Percentiles rank a stretch among this genome's conserved stretches.
phyloP scores from a whole-genome alignment of 2,888 invertebrate genomes.

The Cantharis nigra region DNA sequence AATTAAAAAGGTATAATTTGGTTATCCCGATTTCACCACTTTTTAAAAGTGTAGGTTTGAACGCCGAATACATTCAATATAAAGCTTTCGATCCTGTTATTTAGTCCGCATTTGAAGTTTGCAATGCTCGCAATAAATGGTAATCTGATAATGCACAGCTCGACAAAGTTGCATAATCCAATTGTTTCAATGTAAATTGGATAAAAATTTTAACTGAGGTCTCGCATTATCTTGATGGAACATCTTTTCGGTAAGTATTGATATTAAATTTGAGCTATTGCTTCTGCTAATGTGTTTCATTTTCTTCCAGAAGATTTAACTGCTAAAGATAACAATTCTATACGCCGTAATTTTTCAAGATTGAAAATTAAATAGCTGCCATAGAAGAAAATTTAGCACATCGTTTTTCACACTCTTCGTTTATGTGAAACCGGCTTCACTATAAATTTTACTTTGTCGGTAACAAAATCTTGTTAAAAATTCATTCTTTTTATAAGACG shows the following conservation, averaged over 20 bases:
- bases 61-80: not conserved
- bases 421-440: not conserved
- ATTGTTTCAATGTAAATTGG: not conserved
- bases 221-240: not conserved
- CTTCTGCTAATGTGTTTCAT: not conserved
- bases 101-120: not conserved
- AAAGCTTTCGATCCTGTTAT: not conserved
- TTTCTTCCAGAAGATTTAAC: not conserved
- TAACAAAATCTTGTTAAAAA: not conserved
- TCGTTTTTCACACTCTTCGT: not conserved
- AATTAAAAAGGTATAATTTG: not conserved
- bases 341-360: not conserved
- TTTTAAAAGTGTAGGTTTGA: not conserved
- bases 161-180: not conserved
- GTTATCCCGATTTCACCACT: not conserved
- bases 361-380: not conserved
- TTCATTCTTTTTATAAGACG: not conserved
- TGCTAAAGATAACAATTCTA: not conserved
- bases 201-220: not conserved
- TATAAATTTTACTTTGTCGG: not conserved
- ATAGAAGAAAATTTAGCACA: not conserved
- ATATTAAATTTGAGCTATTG: not conserved
- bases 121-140: not conserved
- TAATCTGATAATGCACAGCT: not conserved
- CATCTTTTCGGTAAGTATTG: not conserved